Evolutionary conservation across 2,888 invertebrate genomes (phyloP).

Genomic region (Sympetrum striolatum): DNA sequence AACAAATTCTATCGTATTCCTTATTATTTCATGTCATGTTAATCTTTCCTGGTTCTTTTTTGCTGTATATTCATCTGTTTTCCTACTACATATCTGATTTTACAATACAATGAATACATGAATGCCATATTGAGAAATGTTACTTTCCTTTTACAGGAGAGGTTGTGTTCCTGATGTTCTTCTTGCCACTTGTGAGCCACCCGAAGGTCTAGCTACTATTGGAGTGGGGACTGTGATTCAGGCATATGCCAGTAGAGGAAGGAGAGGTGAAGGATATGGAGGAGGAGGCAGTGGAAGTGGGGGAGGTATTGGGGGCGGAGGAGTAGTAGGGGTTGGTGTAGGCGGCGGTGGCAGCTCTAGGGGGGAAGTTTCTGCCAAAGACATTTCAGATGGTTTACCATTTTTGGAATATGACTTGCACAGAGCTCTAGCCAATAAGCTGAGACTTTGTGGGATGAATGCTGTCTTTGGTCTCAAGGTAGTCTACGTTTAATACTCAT

Average conservation of each 20-base stretch:
- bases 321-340: constrained; percentile 18
- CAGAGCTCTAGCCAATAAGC: constrained; percentile 85
- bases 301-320: constrained; percentile 24
- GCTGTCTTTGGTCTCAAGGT: constrained; percentile 86
- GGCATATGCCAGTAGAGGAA: constrained; percentile 77
- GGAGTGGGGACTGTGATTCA: constrained; percentile 75
- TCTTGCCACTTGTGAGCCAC: constrained; percentile 87
- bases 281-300: constrained; percentile 24
- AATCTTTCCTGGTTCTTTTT: too few species aligned
- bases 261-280: constrained; percentile 68
- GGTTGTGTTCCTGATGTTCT: constrained; percentile 91
- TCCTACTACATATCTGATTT: too few species aligned
- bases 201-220: constrained; percentile 74
- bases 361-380: constrained; percentile 87
- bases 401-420: constrained; percentile 97
- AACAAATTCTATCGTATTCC: too few species aligned
- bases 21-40: too few species aligned
- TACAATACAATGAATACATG: not conserved
- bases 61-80: too few species aligned
- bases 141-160: constrained; percentile 64
- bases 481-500: constrained; percentile 51
- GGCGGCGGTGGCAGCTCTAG: constrained; percentile 56
- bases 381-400: constrained; percentile 93
- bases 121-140: not conserved
- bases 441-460: constrained; percentile 94